Evolutionary conservation across 2,888 invertebrate genomes (phyloP), one percentile per base, ranked within the genome.

Genomic region (Diploptera punctata): DNA sequence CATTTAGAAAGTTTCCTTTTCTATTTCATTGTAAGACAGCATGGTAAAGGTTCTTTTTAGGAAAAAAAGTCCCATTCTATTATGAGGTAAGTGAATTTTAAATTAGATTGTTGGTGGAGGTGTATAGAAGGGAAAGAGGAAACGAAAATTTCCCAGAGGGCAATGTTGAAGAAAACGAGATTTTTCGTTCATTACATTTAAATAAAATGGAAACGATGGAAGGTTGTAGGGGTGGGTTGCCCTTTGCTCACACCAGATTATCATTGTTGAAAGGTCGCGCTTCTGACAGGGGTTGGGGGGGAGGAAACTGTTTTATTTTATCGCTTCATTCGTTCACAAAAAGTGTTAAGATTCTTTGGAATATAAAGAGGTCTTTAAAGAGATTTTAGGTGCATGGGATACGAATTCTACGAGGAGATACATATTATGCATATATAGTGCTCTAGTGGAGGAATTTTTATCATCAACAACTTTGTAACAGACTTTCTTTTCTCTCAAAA

Each of bases 161-260:
- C 72, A 68, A 68, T 61, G 70, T 67, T 44, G 73, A 60, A 70
- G 73, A 70, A 71, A 70, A 73, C 73, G 73, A 73, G 73, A 73
- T 70, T 73, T 72, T 74, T 68, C 65, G 65, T 72, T 74, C 74
- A 74, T 74, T 74, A 72, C 72, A 72, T 74, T 70, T 72, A 72
- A 74, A 74, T 74, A 74, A 74, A 72, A 54, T 69, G 57, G 68
- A 38, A 29, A 57, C 31, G 19, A 18, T 52, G n/a, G 52, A 18
- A 13, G 31, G 19, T 16, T 9, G 33, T 4, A 16, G 65, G n/a
- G 47, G 19, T 16, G 3, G n/a, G 21, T 19, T 65, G 67, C 29
- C n/a, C 43, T 47, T 44, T 67, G 65, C 24, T 24, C 49, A 44
- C 44, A 16, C 47, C 16, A 13, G 29, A 43, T 69, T 69, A 69